phyloP scores from a whole-genome alignment of 2,797 vertebrate species.

The Siniperca obscura region DNA sequence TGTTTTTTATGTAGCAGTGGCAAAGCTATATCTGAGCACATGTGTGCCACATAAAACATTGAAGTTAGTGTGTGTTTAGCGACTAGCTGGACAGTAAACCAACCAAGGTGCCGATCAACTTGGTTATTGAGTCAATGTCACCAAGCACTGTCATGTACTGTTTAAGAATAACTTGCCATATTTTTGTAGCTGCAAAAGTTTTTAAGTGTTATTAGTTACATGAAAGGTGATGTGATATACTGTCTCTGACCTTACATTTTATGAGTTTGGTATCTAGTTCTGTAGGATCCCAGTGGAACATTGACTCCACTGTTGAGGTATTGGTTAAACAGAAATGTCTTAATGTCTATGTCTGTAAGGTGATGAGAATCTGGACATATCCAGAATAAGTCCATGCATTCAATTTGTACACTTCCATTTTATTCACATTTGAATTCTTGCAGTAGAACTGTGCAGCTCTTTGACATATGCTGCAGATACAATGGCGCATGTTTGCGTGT shows the following conservation, averaged over 20 bases:
- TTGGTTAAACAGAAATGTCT: not conserved
- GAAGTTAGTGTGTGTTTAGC: not conserved
- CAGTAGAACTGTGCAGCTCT: not conserved
- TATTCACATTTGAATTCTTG: conserved; percentile 15
- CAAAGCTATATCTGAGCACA: not conserved
- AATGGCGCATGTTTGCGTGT: conserved; percentile 27
- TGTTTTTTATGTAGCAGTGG: conserved; percentile 2
- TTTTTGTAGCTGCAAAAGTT: not conserved
- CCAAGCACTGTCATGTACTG: not conserved
- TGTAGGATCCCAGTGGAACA: conserved; percentile 4
- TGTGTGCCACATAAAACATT: not conserved
- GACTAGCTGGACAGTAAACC: conserved; percentile 1
- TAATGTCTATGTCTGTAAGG: not conserved
- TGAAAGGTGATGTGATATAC: conserved; percentile 10
- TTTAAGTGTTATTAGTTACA: conserved; percentile 7
- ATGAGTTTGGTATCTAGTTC: not conserved
- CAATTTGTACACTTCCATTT: not conserved
- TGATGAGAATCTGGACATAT: conserved; percentile 1
- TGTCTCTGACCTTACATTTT: conserved; percentile 1
- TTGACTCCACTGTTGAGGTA: not conserved
- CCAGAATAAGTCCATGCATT: not conserved
- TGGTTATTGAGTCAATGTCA: not conserved
- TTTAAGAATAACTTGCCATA: not conserved
- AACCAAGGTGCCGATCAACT: not conserved
- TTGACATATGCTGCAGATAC: conserved; percentile 30